Percentiles rank a stretch among this genome's conserved stretches.
Evolutionary conservation across 1,140 invertebrate genomes (phyloP).

Genomic region (Acromyrmex heyeri): DNA sequence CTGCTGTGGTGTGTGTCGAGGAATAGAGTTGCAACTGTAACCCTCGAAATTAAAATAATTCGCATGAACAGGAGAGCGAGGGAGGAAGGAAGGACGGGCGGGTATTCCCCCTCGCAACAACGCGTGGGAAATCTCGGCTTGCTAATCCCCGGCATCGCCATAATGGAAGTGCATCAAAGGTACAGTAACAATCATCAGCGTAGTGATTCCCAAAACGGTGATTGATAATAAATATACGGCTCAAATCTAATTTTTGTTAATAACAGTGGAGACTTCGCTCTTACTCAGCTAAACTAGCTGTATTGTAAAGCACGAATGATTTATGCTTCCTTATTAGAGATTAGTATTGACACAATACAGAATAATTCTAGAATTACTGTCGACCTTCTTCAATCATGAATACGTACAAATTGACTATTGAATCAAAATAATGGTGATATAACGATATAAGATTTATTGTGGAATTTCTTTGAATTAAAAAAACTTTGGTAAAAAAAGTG

Average conservation of each 20-base stretch:
- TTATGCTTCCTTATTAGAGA: constrained; percentile 16
- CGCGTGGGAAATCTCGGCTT: constrained; percentile 58
- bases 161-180: constrained; percentile 44
- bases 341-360: neutral
- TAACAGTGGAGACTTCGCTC: neutral
- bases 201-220: constrained; percentile 32
- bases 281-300: constrained; percentile 4
- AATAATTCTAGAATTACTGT: constrained; percentile 1
- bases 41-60: constrained; percentile 63
- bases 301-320: neutral
- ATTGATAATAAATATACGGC: constrained; percentile 31
- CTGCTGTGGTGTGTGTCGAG: neutral
- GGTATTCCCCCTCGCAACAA: constrained; percentile 25
- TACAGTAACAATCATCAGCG: constrained; percentile 28
- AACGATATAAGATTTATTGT: constrained; percentile 15
- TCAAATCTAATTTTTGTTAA: constrained; percentile 29
- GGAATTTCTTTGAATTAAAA: neutral
- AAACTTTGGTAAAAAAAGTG: neutral
- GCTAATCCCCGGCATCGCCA: constrained; percentile 31
- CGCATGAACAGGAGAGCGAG: constrained; percentile 29
- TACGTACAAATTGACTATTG: constrained; percentile 26
- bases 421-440: neutral
- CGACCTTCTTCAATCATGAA: neutral
- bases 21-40: constrained; percentile 25
- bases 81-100: constrained; percentile 2